phyloP scores from a whole-genome alignment of 2,888 invertebrate species.

The Dioctria rufipes region DNA sequence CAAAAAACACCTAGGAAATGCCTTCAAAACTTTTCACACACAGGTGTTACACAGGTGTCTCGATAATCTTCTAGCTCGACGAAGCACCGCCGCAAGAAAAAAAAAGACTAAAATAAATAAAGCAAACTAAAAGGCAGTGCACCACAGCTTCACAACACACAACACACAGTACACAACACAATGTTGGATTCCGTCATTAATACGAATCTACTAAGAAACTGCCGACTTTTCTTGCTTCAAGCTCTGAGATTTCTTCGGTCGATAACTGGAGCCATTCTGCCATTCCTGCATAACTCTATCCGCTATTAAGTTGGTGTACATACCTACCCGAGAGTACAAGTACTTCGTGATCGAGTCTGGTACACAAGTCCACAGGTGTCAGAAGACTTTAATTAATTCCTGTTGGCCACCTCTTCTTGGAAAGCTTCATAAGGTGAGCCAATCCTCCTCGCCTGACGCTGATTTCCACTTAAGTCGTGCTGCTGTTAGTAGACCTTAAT shows the following conservation, averaged over 20 bases:
- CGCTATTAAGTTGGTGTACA: constrained; percentile 4
- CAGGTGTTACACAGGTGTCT: constrained; percentile 55
- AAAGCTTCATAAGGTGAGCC: constrained; percentile 16
- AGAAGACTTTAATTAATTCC: constrained; percentile 54
- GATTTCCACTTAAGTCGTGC: neutral
- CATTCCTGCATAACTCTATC: constrained; percentile 13
- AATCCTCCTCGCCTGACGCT: constrained; percentile 2
- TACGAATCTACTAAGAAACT: constrained; percentile 37
- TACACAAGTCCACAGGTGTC: constrained; percentile 43
- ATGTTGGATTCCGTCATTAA: constrained; percentile 28
- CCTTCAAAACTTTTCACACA: constrained; percentile 49
- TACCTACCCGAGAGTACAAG: constrained; percentile 6
- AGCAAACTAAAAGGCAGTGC: constrained; percentile 12
- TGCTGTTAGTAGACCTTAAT: constrained; percentile 13
- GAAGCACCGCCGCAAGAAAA: constrained; percentile 22
- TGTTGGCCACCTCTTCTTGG: constrained; percentile 47
- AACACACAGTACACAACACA: neutral
- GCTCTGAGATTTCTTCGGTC: constrained; percentile 47
- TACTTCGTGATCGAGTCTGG: constrained; percentile 44
- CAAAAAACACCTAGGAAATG: constrained; percentile 37
- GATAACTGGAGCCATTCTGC: constrained; percentile 41
- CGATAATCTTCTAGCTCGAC: constrained; percentile 41
- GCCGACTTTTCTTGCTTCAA: constrained; percentile 51
- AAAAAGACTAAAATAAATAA: constrained; percentile 31
- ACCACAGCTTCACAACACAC: neutral